These are phyloP conservation scores for Chrysogorgia sp. DNA, from an alignment of 92 coral and sea anemone genomes.

Conservation along the genomic window DNA sequence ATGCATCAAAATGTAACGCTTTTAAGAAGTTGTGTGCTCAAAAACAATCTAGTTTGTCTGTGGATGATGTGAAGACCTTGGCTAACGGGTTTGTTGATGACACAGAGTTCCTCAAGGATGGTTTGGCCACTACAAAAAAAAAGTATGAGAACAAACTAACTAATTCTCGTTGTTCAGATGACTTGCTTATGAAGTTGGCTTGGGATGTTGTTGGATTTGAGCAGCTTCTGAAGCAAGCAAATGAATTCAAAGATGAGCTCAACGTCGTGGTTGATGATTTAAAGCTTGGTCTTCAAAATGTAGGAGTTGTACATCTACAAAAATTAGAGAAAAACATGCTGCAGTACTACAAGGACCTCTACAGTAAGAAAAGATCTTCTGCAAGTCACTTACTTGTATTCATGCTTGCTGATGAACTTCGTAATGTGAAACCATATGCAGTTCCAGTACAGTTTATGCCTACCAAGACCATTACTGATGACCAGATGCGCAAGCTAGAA, in stretches of 20 bases:
- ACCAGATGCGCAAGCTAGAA: not conserved
- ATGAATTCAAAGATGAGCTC: not conserved
- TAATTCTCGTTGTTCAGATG: constrained; percentile 21
- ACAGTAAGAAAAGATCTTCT: not conserved
- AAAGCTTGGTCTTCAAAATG: not conserved
- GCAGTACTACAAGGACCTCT: not conserved
- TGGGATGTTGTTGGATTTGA: constrained; percentile 57
- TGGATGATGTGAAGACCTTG: constrained; percentile 18
- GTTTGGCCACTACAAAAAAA: constrained; percentile 26
- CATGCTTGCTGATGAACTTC: constrained; percentile 10
- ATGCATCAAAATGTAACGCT: constrained; percentile 2
- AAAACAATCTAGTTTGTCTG: not conserved
- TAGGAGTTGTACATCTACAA: too few relatives aligned
- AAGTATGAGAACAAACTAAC: constrained; percentile 18
- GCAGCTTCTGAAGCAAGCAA: constrained; percentile 49
- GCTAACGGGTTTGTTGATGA: constrained; percentile 20
- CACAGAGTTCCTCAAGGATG: constrained; percentile 28
- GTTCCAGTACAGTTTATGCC: constrained; percentile 8
- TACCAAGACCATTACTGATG: not conserved
- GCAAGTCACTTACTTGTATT: constrained; percentile 8
- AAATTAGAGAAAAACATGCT: not conserved
- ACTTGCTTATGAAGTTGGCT: constrained; percentile 52
- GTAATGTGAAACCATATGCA: constrained; percentile 14
- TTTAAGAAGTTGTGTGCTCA: not conserved
- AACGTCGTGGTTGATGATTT: not conserved